Evolutionary conservation across 2,888 invertebrate species (phyloP).

Genomic region (Polyommatus icarus): DNA sequence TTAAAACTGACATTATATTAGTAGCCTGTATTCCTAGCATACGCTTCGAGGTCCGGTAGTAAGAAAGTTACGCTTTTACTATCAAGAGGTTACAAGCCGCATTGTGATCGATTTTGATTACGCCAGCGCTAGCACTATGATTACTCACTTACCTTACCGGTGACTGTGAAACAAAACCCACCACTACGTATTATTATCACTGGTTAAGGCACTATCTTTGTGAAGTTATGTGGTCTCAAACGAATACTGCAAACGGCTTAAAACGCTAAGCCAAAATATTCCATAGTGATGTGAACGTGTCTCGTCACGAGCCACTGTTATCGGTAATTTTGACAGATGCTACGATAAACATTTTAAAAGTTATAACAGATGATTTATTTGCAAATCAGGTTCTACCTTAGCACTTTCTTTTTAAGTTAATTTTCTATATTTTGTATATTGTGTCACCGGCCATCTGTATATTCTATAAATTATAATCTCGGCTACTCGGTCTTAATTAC

Average conservation of each 20-base stretch:
- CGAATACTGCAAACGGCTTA: constrained; percentile 30
- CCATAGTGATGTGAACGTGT: constrained; percentile 18
- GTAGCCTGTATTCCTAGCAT: background rate
- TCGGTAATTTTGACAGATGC: constrained; percentile 13
- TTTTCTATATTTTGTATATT: no score
- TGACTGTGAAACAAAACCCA: constrained; percentile 24
- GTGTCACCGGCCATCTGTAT: no score
- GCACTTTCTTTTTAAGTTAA: no score
- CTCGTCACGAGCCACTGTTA: background rate
- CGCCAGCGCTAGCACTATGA: constrained; percentile 30
- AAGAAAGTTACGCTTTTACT: background rate
- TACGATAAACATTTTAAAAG: background rate
- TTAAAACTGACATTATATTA: background rate
- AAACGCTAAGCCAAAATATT: constrained; percentile 30
- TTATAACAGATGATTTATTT: background rate
- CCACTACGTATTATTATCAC: constrained; percentile 39
- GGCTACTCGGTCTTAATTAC: no score
- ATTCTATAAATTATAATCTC: no score
- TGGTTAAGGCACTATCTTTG: constrained; percentile 51
- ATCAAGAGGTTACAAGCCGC: constrained; percentile 36
- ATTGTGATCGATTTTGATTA: constrained; percentile 37
- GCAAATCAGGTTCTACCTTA: no score
- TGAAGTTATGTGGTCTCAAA: constrained; percentile 42
- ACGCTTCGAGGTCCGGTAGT: background rate
- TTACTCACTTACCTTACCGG: constrained; percentile 35